Evolutionary conservation across 92 coral and sea anemone genomes (phyloP).

Genomic region (Epizoanthus scotinus): DNA sequence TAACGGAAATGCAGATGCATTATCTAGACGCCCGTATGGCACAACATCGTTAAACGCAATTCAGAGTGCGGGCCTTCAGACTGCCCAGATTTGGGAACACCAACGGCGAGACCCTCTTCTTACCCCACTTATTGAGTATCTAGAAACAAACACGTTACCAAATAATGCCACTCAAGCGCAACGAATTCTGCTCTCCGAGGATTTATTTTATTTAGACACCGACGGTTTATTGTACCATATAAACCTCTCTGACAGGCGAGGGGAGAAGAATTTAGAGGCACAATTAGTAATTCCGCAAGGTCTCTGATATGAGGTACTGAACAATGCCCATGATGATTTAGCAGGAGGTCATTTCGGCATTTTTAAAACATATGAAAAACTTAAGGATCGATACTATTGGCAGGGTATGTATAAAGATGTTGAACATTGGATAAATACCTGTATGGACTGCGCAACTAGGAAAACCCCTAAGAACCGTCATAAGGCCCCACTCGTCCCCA

Average conservation of each 20-base stretch:
- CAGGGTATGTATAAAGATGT: conserved; percentile 48
- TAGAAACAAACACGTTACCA: conserved; percentile 30
- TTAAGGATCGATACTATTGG: conserved; percentile 42
- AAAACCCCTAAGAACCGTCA: conserved; percentile 30
- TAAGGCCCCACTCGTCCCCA: conserved; percentile 34
- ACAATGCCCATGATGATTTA: conserved; percentile 37
- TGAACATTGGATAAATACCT: conserved; percentile 43
- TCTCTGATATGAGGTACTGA: conserved; percentile 22
- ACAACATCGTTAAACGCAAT: not conserved
- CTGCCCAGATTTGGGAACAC: not conserved
- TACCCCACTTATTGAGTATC: not conserved
- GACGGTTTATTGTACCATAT: conserved; percentile 26
- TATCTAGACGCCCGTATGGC: conserved; percentile 18
- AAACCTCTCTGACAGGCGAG: conserved; percentile 4
- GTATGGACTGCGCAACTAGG: conserved; percentile 41
- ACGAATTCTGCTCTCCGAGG: conserved; percentile 13
- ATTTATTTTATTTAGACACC: conserved; percentile 11
- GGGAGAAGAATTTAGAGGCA: not conserved
- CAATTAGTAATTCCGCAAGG: conserved; percentile 32
- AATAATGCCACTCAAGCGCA: not conserved
- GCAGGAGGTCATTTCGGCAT: conserved; percentile 44
- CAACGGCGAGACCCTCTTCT: conserved; percentile 48
- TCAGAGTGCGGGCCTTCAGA: conserved; percentile 27
- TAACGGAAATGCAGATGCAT: conserved; percentile 18
- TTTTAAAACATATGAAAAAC: conserved; percentile 42